Conservation (phyloP, 2,888 invertebrate species). For the Meganola albula region DNA sequence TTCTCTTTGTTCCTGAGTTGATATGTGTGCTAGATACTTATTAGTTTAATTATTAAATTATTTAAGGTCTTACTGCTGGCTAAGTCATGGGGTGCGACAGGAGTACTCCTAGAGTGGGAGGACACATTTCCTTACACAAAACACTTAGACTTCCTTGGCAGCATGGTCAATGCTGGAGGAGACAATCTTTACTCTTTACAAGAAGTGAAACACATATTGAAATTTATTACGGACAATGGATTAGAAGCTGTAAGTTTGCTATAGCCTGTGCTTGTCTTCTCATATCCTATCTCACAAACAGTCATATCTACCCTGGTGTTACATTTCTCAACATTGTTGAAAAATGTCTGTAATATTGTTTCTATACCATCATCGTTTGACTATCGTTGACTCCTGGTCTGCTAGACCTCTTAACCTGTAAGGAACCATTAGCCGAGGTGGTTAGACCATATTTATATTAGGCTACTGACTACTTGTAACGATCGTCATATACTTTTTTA, state of each 20-base stretch:
- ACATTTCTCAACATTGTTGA: too few species aligned
- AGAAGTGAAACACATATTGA: conserved; percentile 81
- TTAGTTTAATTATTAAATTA: background rate
- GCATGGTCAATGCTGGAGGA: conserved; percentile 66
- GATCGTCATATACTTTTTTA: too few species aligned
- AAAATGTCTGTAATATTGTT: too few species aligned
- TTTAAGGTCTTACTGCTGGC: conserved; percentile 38
- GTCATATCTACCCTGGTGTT: too few species aligned
- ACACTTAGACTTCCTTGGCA: conserved; percentile 78
- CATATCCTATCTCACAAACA: background rate
- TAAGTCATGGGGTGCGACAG: conserved; percentile 85
- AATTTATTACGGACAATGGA: conserved; percentile 80
- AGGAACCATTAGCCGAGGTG: too few species aligned
- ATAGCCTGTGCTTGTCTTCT: background rate
- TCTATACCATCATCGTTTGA: too few species aligned
- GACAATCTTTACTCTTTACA: conserved; percentile 81
- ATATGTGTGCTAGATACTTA: too few species aligned
- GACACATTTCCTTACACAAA: conserved; percentile 90
- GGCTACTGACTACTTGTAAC: too few species aligned
- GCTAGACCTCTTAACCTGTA: too few species aligned
- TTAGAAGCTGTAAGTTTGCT: conserved; percentile 81
- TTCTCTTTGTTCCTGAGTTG: too few species aligned
- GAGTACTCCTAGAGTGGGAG: conserved; percentile 91
- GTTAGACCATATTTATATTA: too few species aligned
- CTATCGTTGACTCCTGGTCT: too few species aligned